Evolutionary conservation across 2,113 vertebrate genomes (phyloP), one percentile per base, ranked within the genome.

Genomic region (Calyptomena viridis): DNA sequence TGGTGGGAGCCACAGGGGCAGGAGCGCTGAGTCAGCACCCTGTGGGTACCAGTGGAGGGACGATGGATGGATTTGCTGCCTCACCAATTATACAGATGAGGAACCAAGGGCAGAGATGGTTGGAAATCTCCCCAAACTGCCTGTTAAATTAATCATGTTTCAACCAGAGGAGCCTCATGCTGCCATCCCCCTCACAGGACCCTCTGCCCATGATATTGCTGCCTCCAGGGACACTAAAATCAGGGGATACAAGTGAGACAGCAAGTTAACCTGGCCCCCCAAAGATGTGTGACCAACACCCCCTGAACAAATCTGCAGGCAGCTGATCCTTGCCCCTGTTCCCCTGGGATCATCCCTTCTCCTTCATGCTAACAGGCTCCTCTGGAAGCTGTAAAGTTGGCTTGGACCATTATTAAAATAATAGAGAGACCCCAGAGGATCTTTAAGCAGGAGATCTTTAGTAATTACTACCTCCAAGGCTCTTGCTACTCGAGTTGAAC

Each of bases 381-480:
- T 82, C 89, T 75, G 83, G 68, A 95, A 93, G 64, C 72, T 35
- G 42, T 71, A 74, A 95, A 94, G 59, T 25, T 88, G 84, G 44
- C 69, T 78, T 66, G 89, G 93, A 72, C 77, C 16, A 14, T 94
- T 80, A 93, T 92, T 94, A 96, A 96, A 96, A 95, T 89, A 94
- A 91, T 63, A 91, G 37, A 46, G 76, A 56, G 59, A 79, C 89
- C 60, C 93, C 7, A 62, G 72, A 95, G 93, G 75, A 83, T 90
- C 80, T 93, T 93, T 77, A 96, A 74, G 35, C 4, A 30, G 71
- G 56, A 91, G 89, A 87, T 67, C n/a, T 90, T 84, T 86, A 86
- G 93, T 97, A 93, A 95, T 91, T 93, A 42, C 94, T 94, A n/a
- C 91, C 88, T 92, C 86, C 93, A 83, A 83, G 86, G 47, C 75